These are phyloP conservation scores for Charanyca ferruginea DNA, from an alignment of 2,888 invertebrate species.

Conservation along the genomic window DNA sequence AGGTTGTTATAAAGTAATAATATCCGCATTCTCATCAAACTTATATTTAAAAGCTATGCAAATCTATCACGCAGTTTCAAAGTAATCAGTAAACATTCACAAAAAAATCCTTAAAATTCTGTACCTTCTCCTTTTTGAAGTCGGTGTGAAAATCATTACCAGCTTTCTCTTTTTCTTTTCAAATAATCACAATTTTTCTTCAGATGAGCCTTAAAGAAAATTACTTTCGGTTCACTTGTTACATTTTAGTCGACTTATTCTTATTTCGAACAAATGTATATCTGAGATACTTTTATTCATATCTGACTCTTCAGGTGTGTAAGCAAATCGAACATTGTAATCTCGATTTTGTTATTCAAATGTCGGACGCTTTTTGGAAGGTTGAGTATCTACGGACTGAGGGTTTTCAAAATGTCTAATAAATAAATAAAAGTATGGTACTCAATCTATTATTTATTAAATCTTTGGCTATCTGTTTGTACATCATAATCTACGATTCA, in stretches of 20 bases:
- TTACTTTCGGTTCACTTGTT: slow-evolving; percentile 75
- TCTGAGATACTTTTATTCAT: slow-evolving; percentile 49
- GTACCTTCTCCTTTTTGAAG: slow-evolving; percentile 49
- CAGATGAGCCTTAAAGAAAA: slow-evolving; percentile 75
- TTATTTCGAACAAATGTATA: slow-evolving; percentile 66
- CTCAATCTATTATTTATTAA: slow-evolving; percentile 86
- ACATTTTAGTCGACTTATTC: slow-evolving; percentile 71
- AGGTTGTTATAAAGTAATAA: slow-evolving; percentile 2
- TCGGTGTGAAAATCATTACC: slow-evolving; percentile 76
- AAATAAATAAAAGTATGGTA: slow-evolving; percentile 63
- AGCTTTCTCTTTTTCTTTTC: slow-evolving; percentile 77
- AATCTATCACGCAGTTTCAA: slow-evolving; percentile 45
- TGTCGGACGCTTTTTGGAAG: slow-evolving; percentile 4
- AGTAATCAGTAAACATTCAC: slow-evolving; percentile 61
- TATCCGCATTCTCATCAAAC: slow-evolving; percentile 27
- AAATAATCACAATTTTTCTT: slow-evolving; percentile 76
- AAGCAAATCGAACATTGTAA: slow-evolving; percentile 44
- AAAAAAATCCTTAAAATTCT: slow-evolving; percentile 50
- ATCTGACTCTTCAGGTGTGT: slow-evolving; percentile 58
- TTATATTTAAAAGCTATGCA: slow-evolving; percentile 35
- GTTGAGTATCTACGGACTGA: neutral
- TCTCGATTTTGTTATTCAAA: slow-evolving; percentile 48
- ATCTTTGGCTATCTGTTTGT: slow-evolving; percentile 87
- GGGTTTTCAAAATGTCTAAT: slow-evolving; percentile 1
- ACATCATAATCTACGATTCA: slow-evolving; percentile 88